Conservation (phyloP, 2,888 invertebrate species). For the Aleiodes alternator region DNA sequence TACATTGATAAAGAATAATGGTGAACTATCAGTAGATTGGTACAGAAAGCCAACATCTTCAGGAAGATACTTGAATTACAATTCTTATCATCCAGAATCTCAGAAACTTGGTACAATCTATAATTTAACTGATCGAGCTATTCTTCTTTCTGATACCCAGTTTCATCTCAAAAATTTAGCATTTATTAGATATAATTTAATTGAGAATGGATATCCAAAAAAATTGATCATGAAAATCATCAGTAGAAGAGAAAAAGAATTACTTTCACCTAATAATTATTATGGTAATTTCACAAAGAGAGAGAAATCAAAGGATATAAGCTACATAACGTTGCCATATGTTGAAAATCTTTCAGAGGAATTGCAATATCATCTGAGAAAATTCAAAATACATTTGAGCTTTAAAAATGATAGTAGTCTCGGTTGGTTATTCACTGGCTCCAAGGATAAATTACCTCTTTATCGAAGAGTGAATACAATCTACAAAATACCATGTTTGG, state of each 20-base stretch:
- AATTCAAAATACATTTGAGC: slow-evolving; percentile 19
- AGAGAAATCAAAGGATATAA: neutral
- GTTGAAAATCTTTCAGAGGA: slow-evolving; percentile 33
- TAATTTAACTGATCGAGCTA: slow-evolving; percentile 34
- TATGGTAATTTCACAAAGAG: neutral
- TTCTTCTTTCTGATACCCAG: slow-evolving; percentile 27
- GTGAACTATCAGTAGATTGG: slow-evolving; percentile 38
- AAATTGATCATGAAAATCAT: neutral
- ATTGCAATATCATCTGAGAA: slow-evolving; percentile 7
- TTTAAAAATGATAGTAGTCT: slow-evolving; percentile 41
- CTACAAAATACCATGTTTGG: slow-evolving; percentile 32
- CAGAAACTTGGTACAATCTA: slow-evolving; percentile 36
- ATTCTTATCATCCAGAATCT: slow-evolving; percentile 36
- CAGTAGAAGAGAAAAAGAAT: neutral
- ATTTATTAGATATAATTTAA: slow-evolving; percentile 12
- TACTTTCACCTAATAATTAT: neutral
- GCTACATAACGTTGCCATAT: slow-evolving; percentile 22
- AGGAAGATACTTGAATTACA: slow-evolving; percentile 42
- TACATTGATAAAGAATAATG: slow-evolving; percentile 18
- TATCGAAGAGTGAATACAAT: slow-evolving; percentile 12
- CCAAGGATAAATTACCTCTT: slow-evolving; percentile 32
- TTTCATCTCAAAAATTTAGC: slow-evolving; percentile 37
- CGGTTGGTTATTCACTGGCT: slow-evolving; percentile 32
- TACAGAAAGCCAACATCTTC: slow-evolving; percentile 40
- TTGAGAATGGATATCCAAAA: slow-evolving; percentile 39